These are phyloP conservation scores for Pyxicephalus adspersus DNA, from an alignment of 2,113 vertebrate species.

Conservation along the genomic window DNA sequence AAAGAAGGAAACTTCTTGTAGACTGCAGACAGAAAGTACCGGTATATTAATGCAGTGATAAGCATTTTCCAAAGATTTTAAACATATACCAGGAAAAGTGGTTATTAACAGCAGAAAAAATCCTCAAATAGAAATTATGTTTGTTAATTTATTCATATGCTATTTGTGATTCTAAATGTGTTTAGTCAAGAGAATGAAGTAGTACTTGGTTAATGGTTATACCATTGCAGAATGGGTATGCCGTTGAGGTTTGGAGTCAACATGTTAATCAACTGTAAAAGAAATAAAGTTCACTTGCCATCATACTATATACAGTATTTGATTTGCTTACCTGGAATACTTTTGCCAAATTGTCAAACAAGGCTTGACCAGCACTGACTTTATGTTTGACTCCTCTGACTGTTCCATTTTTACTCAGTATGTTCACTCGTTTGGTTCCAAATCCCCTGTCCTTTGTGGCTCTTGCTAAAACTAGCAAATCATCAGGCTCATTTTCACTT, in stretches of 20 bases:
- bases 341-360: constrained; percentile 89
- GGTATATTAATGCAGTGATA: too few species aligned
- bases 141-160: too few species aligned
- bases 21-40: too few species aligned
- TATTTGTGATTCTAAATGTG: too few species aligned
- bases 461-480: constrained; percentile 82
- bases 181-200: too few species aligned
- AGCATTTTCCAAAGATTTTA: too few species aligned
- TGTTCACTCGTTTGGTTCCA: constrained; percentile 89
- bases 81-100: too few species aligned
- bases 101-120: too few species aligned
- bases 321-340: constrained; percentile 81
- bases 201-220: too few species aligned
- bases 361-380: constrained; percentile 93
- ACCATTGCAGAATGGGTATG: too few species aligned
- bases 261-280: neutral
- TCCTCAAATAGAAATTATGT: too few species aligned
- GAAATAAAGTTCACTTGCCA: constrained; percentile 6
- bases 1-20: too few species aligned
- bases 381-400: constrained; percentile 95
- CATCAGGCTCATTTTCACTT: constrained; percentile 81
- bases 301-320: neutral
- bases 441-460: constrained; percentile 82
- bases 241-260: neutral
- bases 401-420: constrained; percentile 96